phyloP scores from a whole-genome alignment of 2,797 vertebrate genomes.

The Coranthus polyacanthus region DNA sequence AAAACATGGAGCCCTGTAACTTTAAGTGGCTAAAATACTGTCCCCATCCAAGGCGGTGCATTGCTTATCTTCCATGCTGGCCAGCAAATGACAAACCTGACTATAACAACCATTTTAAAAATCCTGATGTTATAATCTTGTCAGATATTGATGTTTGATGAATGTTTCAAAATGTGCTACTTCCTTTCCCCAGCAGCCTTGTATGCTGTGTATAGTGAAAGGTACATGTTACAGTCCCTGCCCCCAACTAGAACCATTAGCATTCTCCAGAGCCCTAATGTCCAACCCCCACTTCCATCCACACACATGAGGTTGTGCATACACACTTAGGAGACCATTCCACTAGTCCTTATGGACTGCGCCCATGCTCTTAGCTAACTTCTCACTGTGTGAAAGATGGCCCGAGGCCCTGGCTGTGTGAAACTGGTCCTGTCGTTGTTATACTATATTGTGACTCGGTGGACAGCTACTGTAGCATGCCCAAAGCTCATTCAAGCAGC shows the following conservation, averaged over 20 bases:
- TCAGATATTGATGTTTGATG: no score
- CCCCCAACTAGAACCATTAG: conserved; percentile 5
- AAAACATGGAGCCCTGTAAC: no score
- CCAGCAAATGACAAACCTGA: no score
- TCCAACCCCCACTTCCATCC: conserved; percentile 10
- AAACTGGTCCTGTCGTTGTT: conserved; percentile 14
- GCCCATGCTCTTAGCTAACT: conserved; percentile 14
- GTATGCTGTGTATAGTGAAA: conserved; percentile 1
- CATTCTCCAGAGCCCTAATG: background rate
- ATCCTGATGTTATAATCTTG: no score
- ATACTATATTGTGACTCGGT: conserved; percentile 12
- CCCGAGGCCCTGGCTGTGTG: conserved; percentile 2
- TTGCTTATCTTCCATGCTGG: no score
- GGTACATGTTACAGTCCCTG: background rate
- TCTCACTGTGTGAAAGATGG: conserved; percentile 10
- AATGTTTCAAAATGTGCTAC: background rate
- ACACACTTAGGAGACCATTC: conserved; percentile 34
- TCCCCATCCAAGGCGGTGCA: no score
- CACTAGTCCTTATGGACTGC: conserved; percentile 3
- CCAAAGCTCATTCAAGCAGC: no score
- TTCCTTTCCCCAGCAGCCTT: background rate
- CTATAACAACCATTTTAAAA: no score
- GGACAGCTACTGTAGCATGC: conserved; percentile 39
- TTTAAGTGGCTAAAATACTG: no score
- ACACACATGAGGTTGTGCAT: conserved; percentile 25